Conservation (phyloP, 2,797 vertebrate genomes). For the Pterois miles region DNA sequence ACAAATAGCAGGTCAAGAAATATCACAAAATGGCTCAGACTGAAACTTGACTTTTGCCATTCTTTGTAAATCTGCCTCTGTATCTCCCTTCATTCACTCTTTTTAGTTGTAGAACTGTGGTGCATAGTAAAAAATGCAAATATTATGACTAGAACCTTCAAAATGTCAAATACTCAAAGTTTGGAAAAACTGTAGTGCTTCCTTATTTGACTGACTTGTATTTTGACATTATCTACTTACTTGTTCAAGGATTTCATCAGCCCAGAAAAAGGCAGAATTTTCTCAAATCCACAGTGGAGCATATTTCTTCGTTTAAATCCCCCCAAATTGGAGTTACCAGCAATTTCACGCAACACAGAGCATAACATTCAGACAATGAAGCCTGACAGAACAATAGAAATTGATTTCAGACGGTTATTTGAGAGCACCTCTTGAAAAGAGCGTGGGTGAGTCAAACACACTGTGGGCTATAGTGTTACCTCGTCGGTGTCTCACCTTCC, state of each 20-base stretch:
- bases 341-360: neutral
- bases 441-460: conserved; percentile 18
- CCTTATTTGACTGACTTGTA: neutral
- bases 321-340: neutral
- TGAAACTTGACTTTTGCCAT: neutral
- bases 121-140: neutral
- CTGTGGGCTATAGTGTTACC: conserved; percentile 21
- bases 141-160: neutral
- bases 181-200: neutral
- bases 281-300: neutral
- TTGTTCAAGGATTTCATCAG: neutral
- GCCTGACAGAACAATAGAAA: conserved; percentile 46
- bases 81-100: neutral
- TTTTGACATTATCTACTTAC: neutral
- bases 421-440: conserved; percentile 18
- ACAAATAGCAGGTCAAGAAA: conserved; percentile 12
- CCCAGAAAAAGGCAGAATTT: neutral
- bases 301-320: neutral
- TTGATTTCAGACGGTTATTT: conserved; percentile 42
- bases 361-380: conserved; percentile 3
- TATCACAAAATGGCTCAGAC: neutral
- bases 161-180: conserved; percentile 18
- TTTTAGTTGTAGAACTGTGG: neutral
- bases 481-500: conserved; percentile 28
- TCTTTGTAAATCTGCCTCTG: neutral